Conservation (phyloP, 2,888 invertebrate genomes). For the Candidula unifasciata region DNA sequence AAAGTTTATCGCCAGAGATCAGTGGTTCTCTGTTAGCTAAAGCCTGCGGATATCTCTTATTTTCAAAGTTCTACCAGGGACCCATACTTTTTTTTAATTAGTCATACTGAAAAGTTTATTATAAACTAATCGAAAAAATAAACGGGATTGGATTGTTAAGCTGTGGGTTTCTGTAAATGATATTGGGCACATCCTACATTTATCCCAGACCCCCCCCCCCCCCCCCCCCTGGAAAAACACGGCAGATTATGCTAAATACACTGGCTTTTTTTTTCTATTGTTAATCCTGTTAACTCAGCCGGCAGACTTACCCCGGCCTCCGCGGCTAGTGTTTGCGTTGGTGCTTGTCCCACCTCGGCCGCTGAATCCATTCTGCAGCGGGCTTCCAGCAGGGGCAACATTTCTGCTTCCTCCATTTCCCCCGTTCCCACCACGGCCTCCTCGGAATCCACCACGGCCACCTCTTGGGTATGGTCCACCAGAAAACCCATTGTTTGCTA, state of each 20-base stretch:
- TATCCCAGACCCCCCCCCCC: too few relatives aligned
- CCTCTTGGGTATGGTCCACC: constrained; percentile 54
- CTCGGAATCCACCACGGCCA: constrained; percentile 50
- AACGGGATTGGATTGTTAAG: too few relatives aligned
- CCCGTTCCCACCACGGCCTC: constrained; percentile 52
- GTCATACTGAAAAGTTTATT: too few relatives aligned
- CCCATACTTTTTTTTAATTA: too few relatives aligned
- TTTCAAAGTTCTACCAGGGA: too few relatives aligned
- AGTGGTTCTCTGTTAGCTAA: too few relatives aligned
- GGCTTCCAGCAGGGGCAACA: constrained; percentile 38
- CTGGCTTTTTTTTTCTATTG: not conserved
- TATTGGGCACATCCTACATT: too few relatives aligned
- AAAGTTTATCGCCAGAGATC: too few relatives aligned
- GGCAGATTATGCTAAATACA: not conserved
- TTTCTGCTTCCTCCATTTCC: constrained; percentile 52
- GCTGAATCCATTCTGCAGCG: constrained; percentile 60
- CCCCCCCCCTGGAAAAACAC: too few relatives aligned
- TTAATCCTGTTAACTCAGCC: not conserved
- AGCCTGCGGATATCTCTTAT: too few relatives aligned
- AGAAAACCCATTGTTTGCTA: constrained; percentile 55
- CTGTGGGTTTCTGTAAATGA: too few relatives aligned
- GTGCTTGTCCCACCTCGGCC: constrained; percentile 57
- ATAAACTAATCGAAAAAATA: too few relatives aligned
- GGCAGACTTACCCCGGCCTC: constrained; percentile 57
- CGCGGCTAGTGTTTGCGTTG: constrained; percentile 58